Percentiles rank a stretch among this genome's conserved stretches.
Evolutionary conservation across 2,797 vertebrate species (phyloP).

Genomic region (Gobio occitaniae): DNA sequence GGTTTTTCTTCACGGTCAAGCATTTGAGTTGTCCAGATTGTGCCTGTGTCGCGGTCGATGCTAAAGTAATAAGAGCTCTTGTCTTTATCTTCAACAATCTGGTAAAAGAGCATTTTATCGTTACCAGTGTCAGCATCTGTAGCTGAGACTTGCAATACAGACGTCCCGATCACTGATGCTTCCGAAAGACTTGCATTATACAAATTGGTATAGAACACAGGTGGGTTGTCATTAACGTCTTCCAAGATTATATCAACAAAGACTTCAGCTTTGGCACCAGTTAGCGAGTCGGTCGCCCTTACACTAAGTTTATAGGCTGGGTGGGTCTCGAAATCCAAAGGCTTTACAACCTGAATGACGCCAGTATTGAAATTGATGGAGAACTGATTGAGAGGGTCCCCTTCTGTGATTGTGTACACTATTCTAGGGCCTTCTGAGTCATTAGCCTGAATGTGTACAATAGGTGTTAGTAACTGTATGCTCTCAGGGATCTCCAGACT

Average conservation of each 20-base stretch:
- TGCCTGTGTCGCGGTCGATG: slow-evolving; percentile 88
- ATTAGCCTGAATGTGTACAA: slow-evolving; percentile 92
- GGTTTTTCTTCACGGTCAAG: slow-evolving; percentile 88
- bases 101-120: slow-evolving; percentile 89
- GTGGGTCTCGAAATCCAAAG: slow-evolving; percentile 94
- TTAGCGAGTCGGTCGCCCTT: slow-evolving; percentile 92
- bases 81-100: slow-evolving; percentile 85
- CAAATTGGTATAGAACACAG: slow-evolving; percentile 82
- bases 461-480: slow-evolving; percentile 87
- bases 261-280: slow-evolving; percentile 90
- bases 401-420: slow-evolving; percentile 93
- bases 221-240: slow-evolving; percentile 94
- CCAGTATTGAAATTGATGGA: slow-evolving; percentile 96
- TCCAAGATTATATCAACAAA: slow-evolving; percentile 95
- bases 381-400: slow-evolving; percentile 95
- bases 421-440: slow-evolving; percentile 94
- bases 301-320: slow-evolving; percentile 95
- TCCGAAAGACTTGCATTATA: slow-evolving; percentile 90
- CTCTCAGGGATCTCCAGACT: slow-evolving; percentile 95
- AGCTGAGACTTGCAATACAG: slow-evolving; percentile 86
- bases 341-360: slow-evolving; percentile 87
- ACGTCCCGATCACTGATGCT: slow-evolving; percentile 88
- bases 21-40: slow-evolving; percentile 82
- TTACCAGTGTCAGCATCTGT: slow-evolving; percentile 89
- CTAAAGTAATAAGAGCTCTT: slow-evolving; percentile 85